phyloP scores from a whole-genome alignment of 2,113 vertebrate genomes.

The Azemiops feae region DNA sequence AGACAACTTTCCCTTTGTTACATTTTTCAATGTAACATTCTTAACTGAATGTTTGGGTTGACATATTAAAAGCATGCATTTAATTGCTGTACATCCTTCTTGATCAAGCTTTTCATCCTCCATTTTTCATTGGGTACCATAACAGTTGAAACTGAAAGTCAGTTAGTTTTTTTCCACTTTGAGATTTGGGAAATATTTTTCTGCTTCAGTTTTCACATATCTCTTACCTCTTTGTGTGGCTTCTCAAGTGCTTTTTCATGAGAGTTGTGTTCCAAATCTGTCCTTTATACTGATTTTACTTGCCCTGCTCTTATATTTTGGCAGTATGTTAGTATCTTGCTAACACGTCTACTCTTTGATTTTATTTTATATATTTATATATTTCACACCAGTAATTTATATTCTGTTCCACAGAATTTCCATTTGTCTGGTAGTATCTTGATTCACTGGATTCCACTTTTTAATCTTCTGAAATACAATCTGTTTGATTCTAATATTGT shows the following conservation, averaged over 20 bases:
- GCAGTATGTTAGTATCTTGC: background rate
- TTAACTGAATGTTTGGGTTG: background rate
- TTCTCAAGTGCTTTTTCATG: background rate
- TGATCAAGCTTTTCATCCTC: background rate
- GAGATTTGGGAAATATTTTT: background rate
- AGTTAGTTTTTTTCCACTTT: background rate
- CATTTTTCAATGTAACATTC: background rate
- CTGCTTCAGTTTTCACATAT: background rate
- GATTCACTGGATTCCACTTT: background rate
- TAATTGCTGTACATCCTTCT: background rate
- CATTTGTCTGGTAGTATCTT: background rate
- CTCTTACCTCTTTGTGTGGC: background rate
- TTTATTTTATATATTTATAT: background rate
- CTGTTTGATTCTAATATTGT: background rate
- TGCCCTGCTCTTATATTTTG: background rate
- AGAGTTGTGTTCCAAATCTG: background rate
- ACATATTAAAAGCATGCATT: background rate
- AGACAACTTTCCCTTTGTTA: background rate
- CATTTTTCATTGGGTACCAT: background rate
- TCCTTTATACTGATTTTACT: background rate
- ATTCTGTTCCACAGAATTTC: background rate
- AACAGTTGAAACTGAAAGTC: background rate
- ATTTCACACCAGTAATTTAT: background rate
- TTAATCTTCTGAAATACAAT: background rate
- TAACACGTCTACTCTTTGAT: background rate